Percentiles rank a stretch among this genome's conserved stretches.
phyloP scores from a whole-genome alignment of 2,797 vertebrate genomes.

The Bovichtus variegatus region DNA sequence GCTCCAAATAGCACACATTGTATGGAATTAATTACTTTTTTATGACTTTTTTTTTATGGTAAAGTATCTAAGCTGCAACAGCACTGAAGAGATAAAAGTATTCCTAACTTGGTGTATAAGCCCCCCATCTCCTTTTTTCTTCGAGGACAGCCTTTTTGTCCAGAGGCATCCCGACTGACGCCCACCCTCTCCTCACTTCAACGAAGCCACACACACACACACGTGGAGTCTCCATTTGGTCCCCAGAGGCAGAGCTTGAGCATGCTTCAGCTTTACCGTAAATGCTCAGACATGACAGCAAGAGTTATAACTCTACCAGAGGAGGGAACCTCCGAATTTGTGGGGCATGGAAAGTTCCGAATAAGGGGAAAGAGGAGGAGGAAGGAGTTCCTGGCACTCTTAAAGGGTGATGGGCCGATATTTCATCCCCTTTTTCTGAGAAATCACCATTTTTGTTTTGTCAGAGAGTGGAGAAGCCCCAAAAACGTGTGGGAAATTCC shows the following conservation, averaged over 20 bases:
- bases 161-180: slow-evolving; percentile 16
- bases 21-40: slow-evolving; percentile 14
- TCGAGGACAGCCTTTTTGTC: slow-evolving; percentile 27
- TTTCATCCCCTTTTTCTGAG: slow-evolving; percentile 61
- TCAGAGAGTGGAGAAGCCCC: slow-evolving; percentile 7
- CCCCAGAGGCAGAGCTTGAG: slow-evolving; percentile 46
- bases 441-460: slow-evolving; percentile 47
- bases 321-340: slow-evolving; percentile 59
- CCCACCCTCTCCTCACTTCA: slow-evolving; percentile 19
- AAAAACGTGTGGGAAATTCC: slow-evolving; percentile 61
- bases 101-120: background rate
- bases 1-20: background rate
- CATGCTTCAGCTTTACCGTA: slow-evolving; percentile 73
- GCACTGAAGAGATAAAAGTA: background rate
- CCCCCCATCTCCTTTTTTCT: background rate
- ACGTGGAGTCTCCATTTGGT: slow-evolving; percentile 34
- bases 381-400: slow-evolving; percentile 73
- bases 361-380: slow-evolving; percentile 24
- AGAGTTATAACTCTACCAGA: slow-evolving; percentile 65
- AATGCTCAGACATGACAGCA: slow-evolving; percentile 68
- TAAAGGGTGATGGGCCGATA: slow-evolving; percentile 45
- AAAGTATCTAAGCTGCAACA: background rate
- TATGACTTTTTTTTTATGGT: background rate
- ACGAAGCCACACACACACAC: slow-evolving; percentile 36
- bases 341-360: slow-evolving; percentile 59